Percentiles rank a stretch among this genome's conserved stretches.
Evolutionary conservation across 2,888 invertebrate genomes (phyloP).

Genomic region (Clusia tigrina): DNA sequence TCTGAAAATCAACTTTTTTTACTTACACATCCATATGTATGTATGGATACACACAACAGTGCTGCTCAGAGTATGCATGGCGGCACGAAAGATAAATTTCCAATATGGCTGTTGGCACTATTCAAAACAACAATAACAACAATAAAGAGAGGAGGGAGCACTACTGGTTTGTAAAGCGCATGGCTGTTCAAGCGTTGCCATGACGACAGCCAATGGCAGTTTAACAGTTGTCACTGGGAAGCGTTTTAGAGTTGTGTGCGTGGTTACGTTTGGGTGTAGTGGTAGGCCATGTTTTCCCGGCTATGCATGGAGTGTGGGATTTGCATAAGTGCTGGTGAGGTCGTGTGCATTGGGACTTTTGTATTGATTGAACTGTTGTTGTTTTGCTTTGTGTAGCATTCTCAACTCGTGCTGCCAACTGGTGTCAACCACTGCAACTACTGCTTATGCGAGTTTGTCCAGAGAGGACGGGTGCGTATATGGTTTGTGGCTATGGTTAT

Average conservation of each 20-base stretch:
- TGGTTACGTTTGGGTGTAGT: constrained; percentile 15
- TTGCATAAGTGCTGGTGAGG: not conserved
- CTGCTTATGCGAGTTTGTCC: constrained; percentile 11
- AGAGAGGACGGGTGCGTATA: constrained; percentile 38
- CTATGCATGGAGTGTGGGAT: not conserved
- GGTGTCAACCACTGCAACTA: constrained; percentile 18
- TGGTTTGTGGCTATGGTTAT: constrained; percentile 40
- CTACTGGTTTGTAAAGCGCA: constrained; percentile 34
- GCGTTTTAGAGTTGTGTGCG: constrained; percentile 7
- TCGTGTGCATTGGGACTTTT: constrained; percentile 18
- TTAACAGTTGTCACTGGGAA: constrained; percentile 10
- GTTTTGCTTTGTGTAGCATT: not conserved
- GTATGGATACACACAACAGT: too few species aligned
- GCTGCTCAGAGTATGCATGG: not conserved
- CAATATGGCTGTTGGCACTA: constrained; percentile 35
- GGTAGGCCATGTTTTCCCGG: not conserved
- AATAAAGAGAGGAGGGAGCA: constrained; percentile 31
- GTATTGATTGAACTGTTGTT: constrained; percentile 23
- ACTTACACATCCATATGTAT: too few species aligned
- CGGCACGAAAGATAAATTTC: constrained; percentile 25
- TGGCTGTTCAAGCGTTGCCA: too few species aligned
- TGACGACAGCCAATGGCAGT: constrained; percentile 32
- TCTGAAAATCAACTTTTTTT: too few species aligned
- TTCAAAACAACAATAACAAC: constrained; percentile 18
- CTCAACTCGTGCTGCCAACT: constrained; percentile 34